These are phyloP conservation scores for Drosophila neonasuta DNA, from an alignment of 2,888 invertebrate genomes.

Conservation along the genomic window DNA sequence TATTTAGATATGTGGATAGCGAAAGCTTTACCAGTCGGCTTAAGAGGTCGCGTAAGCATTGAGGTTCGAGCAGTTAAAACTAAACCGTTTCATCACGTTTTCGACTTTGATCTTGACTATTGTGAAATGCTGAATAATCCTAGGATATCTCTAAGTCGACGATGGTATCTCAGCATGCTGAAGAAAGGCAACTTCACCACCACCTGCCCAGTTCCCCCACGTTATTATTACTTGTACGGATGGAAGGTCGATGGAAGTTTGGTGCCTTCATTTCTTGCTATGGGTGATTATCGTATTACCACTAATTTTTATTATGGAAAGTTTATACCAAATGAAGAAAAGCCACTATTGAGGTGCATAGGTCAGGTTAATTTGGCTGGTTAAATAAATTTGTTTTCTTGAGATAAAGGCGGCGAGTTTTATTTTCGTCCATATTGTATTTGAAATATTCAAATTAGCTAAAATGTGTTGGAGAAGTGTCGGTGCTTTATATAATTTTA, in stretches of 20 bases:
- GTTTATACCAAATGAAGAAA: background rate
- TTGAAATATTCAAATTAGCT: too few species aligned
- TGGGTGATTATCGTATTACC: background rate
- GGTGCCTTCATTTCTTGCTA: background rate
- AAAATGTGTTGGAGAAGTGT: too few species aligned
- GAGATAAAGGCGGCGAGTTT: too few species aligned
- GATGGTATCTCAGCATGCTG: background rate
- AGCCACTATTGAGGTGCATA: background rate
- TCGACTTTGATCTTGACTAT: background rate
- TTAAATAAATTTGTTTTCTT: background rate
- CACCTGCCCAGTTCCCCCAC: background rate
- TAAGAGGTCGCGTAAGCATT: background rate
- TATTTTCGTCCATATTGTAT: too few species aligned
- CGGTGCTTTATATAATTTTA: too few species aligned
- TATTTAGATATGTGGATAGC: background rate
- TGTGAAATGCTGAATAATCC: background rate
- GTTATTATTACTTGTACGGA: background rate
- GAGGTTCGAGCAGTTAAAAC: background rate
- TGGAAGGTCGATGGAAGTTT: background rate
- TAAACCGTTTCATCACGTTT: background rate
- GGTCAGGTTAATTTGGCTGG: background rate
- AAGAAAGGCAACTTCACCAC: background rate
- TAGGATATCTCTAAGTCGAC: background rate
- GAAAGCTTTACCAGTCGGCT: background rate
- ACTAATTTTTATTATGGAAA: background rate